phyloP scores from a whole-genome alignment of 2,888 invertebrate genomes.

The Rhodophaea formosa region DNA sequence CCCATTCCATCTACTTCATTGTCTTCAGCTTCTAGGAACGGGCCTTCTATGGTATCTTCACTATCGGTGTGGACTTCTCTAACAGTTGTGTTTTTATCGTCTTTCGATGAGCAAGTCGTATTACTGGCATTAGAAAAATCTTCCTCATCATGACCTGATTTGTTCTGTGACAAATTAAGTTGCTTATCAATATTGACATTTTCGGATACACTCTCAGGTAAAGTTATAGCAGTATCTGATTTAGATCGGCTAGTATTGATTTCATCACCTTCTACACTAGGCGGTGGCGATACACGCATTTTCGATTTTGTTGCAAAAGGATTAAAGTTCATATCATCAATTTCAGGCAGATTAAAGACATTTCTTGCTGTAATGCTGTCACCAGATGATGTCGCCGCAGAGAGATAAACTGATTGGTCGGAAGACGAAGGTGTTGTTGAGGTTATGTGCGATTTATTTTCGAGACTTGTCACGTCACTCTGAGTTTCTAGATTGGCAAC shows the following conservation, averaged over 20 bases:
- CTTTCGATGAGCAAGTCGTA: slow-evolving; percentile 50
- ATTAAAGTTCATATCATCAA: slow-evolving; percentile 59
- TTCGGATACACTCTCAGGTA: slow-evolving; percentile 13
- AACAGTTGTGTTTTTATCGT: slow-evolving; percentile 51
- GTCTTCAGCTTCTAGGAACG: slow-evolving; percentile 63
- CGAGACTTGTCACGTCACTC: slow-evolving; percentile 9
- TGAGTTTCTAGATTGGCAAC: slow-evolving; percentile 1
- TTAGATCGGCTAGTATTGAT: not conserved
- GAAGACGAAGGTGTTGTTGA: slow-evolving; percentile 39
- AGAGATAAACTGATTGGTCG: slow-evolving; percentile 52
- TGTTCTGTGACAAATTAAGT: slow-evolving; percentile 4
- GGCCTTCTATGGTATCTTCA: slow-evolving; percentile 72
- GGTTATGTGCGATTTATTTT: slow-evolving; percentile 24
- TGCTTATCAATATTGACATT: slow-evolving; percentile 13
- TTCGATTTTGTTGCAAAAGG: slow-evolving; percentile 61
- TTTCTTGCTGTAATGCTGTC: slow-evolving; percentile 48
- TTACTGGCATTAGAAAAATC: slow-evolving; percentile 39
- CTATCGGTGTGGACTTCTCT: slow-evolving; percentile 66
- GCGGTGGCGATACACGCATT: slow-evolving; percentile 48
- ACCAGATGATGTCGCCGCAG: slow-evolving; percentile 45
- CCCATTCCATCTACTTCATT: slow-evolving; percentile 46
- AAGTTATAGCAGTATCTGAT: not conserved
- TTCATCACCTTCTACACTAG: not conserved
- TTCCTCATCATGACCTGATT: slow-evolving; percentile 37
- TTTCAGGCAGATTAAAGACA: slow-evolving; percentile 67